A percentile compares a stretch with the other conserved stretches of the same genome.
phyloP scores from a whole-genome alignment of 2,113 vertebrate species.

The Toxotes chatareus region DNA sequence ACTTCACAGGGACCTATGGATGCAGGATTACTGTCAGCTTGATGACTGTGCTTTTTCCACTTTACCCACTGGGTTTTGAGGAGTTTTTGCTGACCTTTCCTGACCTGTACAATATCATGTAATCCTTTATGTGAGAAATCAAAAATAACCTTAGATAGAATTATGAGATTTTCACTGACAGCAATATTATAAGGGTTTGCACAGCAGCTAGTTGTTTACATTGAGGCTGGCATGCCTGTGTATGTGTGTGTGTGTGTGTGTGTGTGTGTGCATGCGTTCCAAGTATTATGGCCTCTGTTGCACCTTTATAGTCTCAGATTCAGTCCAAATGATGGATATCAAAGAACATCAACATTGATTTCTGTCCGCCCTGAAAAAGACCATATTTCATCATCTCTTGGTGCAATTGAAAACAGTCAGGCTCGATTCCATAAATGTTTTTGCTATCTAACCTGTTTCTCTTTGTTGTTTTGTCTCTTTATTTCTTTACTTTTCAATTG shows the following conservation, averaged over 20 bases:
- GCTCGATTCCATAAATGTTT: constrained; percentile 30
- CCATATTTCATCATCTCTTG: constrained; percentile 66
- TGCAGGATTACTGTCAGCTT: neutral
- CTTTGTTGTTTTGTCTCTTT: neutral
- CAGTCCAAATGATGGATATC: constrained; percentile 74
- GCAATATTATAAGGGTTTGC: constrained; percentile 13
- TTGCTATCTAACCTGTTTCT: neutral
- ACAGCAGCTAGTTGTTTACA: constrained; percentile 41
- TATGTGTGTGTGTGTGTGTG: constrained; percentile 23
- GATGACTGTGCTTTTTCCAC: neutral
- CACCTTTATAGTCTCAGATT: constrained; percentile 53
- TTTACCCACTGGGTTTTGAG: neutral
- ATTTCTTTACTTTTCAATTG: neutral
- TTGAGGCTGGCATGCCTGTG: constrained; percentile 13
- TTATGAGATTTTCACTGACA: constrained; percentile 31
- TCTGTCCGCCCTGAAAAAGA: constrained; percentile 61
- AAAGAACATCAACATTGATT: constrained; percentile 70
- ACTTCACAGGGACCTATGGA: neutral
- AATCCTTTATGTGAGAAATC: constrained; percentile 1
- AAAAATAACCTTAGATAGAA: constrained; percentile 27
- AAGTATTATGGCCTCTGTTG: constrained; percentile 30
- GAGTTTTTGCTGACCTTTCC: constrained; percentile 31
- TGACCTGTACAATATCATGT: constrained; percentile 4
- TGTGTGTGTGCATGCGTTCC: constrained; percentile 25
- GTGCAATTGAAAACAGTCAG: constrained; percentile 41